Conservation (phyloP, 2,888 invertebrate genomes). For the Chirona hameri region DNA sequence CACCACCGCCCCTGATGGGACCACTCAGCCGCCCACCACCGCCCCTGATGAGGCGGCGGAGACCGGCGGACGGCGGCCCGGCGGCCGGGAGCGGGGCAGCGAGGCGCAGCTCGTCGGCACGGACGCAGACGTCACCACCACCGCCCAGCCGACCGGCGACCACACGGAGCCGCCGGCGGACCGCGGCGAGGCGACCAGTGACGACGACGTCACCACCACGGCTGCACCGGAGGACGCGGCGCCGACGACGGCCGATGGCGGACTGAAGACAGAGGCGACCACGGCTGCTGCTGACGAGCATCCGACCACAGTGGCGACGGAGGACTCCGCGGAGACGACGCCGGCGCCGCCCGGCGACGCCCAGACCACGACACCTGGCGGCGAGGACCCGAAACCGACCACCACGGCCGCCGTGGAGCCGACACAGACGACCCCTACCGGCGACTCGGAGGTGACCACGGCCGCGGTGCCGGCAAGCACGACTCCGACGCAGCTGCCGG, state of each 20-base stretch:
- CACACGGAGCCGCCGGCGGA: neutral
- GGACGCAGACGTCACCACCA: neutral
- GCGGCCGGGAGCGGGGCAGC: slow-evolving; percentile 4
- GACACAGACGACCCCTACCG: neutral
- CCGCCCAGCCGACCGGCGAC: neutral
- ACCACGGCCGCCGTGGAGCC: neutral
- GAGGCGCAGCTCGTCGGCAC: neutral
- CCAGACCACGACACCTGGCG: too few species aligned
- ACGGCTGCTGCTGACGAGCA: neutral
- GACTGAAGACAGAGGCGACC: neutral
- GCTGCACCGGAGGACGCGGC: neutral
- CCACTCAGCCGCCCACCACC: neutral
- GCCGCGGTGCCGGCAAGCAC: neutral
- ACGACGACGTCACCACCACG: neutral
- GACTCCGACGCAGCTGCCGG: neutral
- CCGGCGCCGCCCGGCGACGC: neutral
- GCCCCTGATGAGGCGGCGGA: neutral
- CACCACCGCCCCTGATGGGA: neutral
- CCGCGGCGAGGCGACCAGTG: neutral
- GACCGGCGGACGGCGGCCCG: too few species aligned
- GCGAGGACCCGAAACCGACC: neutral
- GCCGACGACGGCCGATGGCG: neutral
- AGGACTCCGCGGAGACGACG: too few species aligned
- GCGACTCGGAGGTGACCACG: neutral
- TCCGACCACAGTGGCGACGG: neutral